Evolutionary conservation across 2,113 vertebrate species (phyloP).

Genomic region (Halichoeres trimaculatus): DNA sequence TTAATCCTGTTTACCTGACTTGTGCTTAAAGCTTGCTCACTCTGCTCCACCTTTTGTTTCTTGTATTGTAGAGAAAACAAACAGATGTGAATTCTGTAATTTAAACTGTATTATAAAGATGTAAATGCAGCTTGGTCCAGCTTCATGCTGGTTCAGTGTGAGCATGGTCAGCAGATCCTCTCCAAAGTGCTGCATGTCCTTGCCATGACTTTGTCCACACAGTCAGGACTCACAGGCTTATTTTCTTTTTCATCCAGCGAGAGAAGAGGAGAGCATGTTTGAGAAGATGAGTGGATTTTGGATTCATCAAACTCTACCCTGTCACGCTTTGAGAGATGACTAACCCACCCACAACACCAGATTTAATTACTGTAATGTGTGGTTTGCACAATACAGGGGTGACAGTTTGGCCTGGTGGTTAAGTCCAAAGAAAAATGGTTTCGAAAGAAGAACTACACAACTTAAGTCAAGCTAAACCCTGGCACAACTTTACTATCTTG

Average conservation of each 20-base stretch:
- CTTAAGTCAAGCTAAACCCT: too few species aligned
- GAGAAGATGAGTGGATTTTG: conserved; percentile 45
- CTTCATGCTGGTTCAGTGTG: conserved; percentile 52
- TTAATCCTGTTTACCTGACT: neutral
- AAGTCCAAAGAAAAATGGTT: too few species aligned
- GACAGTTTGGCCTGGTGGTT: too few species aligned
- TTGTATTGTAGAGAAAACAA: neutral
- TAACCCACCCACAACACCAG: neutral
- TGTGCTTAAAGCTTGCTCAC: neutral
- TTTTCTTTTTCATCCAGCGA: conserved; percentile 50
- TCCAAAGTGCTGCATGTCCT: conserved; percentile 60
- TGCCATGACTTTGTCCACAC: conserved; percentile 73
- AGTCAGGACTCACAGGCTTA: conserved; percentile 44
- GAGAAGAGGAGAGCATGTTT: conserved; percentile 53
- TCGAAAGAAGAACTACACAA: too few species aligned
- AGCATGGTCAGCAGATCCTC: conserved; percentile 3
- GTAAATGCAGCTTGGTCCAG: conserved; percentile 30
- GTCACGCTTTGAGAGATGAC: conserved; percentile 21
- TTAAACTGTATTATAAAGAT: conserved; percentile 13
- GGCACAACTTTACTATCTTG: too few species aligned
- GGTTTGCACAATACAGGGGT: too few species aligned
- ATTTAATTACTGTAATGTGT: too few species aligned
- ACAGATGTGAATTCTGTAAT: neutral
- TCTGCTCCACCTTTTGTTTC: neutral
- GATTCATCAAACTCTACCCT: neutral